These are phyloP conservation scores for Battus philenor DNA, from an alignment of 1,140 invertebrate species.

Conservation along the genomic window DNA sequence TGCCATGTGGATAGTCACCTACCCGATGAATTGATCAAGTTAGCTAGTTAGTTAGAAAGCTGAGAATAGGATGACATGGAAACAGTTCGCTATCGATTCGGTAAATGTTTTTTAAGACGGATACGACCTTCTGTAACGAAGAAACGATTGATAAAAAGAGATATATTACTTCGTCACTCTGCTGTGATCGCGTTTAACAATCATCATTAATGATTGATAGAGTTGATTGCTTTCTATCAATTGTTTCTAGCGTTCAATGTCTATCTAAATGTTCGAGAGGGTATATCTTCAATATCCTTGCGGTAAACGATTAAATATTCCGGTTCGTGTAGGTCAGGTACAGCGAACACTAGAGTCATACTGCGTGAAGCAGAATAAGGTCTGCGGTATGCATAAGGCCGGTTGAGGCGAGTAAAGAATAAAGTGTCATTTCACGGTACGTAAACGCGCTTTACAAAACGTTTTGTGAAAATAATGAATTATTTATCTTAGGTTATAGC, in stretches of 20 bases:
- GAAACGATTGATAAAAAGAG: too few relatives aligned
- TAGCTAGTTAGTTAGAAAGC: too few relatives aligned
- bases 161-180: too few relatives aligned
- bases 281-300: background rate
- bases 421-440: conserved; percentile 10
- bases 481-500: too few relatives aligned
- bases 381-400: conserved; percentile 5
- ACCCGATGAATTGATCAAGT: too few relatives aligned
- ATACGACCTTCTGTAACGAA: too few relatives aligned
- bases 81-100: too few relatives aligned
- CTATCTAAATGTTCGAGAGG: background rate
- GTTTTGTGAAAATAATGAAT: too few relatives aligned
- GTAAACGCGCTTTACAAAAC: background rate
- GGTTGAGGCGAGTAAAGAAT: conserved; percentile 10
- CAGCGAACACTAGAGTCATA: conserved; percentile 4
- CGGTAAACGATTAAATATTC: conserved; percentile 5
- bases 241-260: background rate
- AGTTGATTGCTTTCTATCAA: conserved; percentile 5
- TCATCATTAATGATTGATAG: background rate
- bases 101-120: too few relatives aligned
- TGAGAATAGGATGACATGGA: too few relatives aligned
- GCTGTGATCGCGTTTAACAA: too few relatives aligned
- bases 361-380: conserved; percentile 8
- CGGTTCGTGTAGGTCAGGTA: conserved; percentile 1
- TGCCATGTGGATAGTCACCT: too few relatives aligned